phyloP scores from a whole-genome alignment of 2,797 vertebrate genomes.

The Pantherophis vulpinus region DNA sequence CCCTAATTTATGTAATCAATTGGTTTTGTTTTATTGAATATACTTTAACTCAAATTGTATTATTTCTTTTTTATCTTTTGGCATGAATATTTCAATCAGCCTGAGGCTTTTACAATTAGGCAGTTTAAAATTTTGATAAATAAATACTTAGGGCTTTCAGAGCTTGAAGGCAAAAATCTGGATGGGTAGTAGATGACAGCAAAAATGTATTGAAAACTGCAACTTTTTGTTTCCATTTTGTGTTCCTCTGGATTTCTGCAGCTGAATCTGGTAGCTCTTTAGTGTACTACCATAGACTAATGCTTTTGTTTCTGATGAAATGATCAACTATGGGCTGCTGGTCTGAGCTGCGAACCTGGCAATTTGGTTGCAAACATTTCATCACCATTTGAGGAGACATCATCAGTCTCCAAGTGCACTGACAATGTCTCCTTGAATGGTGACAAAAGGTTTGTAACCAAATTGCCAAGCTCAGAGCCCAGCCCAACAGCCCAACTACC shows the following conservation, averaged over 20 bases:
- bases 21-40: background rate
- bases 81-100: background rate
- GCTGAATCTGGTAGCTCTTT: background rate
- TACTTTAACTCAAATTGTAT: background rate
- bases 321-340: background rate
- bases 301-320: background rate
- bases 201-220: background rate
- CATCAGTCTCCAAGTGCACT: too few species aligned
- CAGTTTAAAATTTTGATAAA: background rate
- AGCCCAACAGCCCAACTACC: too few species aligned
- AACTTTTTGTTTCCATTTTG: background rate
- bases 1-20: background rate
- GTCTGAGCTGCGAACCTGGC: too few species aligned
- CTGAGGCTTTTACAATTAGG: background rate
- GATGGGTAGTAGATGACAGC: background rate
- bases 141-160: background rate
- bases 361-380: too few species aligned
- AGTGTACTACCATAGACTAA: background rate
- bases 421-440: too few species aligned
- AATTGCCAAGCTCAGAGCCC: too few species aligned
- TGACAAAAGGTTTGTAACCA: too few species aligned
- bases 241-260: background rate
- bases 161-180: background rate
- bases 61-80: background rate
- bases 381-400: too few species aligned